Evolutionary conservation across 2,888 invertebrate species (phyloP).

Genomic region (Liopterus haemorrhoidalis): DNA sequence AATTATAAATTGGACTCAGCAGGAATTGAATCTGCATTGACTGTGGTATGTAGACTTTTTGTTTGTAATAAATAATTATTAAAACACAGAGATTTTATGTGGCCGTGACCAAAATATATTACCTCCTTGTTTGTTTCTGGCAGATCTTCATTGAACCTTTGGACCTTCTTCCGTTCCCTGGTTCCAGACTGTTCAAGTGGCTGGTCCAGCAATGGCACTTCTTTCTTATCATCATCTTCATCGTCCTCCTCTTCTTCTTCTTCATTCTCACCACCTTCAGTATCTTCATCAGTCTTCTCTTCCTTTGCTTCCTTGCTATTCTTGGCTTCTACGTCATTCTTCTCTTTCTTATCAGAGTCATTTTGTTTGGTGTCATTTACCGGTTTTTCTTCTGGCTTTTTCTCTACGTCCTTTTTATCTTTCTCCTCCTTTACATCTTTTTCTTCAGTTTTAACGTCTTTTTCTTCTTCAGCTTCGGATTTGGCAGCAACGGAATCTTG

Average conservation of each 20-base stretch:
- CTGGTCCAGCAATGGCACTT: constrained; percentile 41
- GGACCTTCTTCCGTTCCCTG: constrained; percentile 42
- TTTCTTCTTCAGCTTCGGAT: constrained; percentile 23
- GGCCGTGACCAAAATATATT: no score
- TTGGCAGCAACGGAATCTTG: constrained; percentile 37
- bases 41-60: no score
- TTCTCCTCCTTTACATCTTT: constrained; percentile 29
- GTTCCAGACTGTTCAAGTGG: constrained; percentile 41
- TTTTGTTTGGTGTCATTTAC: constrained; percentile 34
- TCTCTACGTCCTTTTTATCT: constrained; percentile 29
- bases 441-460: constrained; percentile 28
- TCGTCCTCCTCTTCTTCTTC: constrained; percentile 34
- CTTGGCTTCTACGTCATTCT: no score
- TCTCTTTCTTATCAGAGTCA: constrained; percentile 32
- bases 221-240: constrained; percentile 34
- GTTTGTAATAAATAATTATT: no score
- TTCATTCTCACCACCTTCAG: constrained; percentile 28
- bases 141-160: constrained; percentile 40
- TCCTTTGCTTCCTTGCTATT: constrained; percentile 28
- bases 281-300: constrained; percentile 23
- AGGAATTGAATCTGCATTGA: no score
- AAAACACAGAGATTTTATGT: no score
- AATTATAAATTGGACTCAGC: no score
- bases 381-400: constrained; percentile 34
- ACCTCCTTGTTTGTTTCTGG: constrained; percentile 33